Conservation (phyloP, 2,113 vertebrate species). For the Archocentrus centrarchus region DNA sequence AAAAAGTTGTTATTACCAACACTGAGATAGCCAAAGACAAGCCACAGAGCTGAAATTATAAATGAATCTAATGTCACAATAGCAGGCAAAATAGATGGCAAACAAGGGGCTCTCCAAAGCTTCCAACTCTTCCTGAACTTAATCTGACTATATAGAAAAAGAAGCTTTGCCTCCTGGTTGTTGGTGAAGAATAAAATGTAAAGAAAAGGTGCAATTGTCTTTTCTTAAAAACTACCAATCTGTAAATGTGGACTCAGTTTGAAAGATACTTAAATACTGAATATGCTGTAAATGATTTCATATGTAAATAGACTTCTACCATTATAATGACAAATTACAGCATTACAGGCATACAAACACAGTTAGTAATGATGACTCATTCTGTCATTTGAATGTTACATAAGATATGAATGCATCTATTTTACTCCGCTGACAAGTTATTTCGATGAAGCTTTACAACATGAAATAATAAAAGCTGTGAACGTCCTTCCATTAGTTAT, state of each 20-base stretch:
- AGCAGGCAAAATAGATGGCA: background rate
- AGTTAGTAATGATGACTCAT: background rate
- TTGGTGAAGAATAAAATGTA: background rate
- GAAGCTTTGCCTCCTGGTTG: background rate
- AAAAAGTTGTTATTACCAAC: background rate
- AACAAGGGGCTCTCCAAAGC: background rate
- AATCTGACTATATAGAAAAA: background rate
- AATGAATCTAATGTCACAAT: background rate
- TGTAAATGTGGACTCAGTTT: background rate
- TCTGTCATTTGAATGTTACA: background rate
- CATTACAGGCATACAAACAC: background rate
- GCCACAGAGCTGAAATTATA: background rate
- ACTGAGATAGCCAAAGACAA: background rate
- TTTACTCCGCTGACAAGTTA: constrained; percentile 1
- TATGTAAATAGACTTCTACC: background rate
- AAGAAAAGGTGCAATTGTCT: background rate
- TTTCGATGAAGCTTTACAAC: constrained; percentile 1
- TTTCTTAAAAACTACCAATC: background rate
- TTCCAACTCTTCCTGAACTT: constrained; percentile 4
- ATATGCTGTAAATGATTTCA: background rate
- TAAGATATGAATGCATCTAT: constrained; percentile 17
- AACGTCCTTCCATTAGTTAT: constrained; percentile 27
- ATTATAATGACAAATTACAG: constrained; percentile 5
- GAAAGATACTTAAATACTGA: background rate
- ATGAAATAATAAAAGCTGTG: constrained; percentile 13